These are phyloP conservation scores for Gadopsis marmoratus DNA, from an alignment of 2,797 vertebrate genomes.

Conservation along the genomic window DNA sequence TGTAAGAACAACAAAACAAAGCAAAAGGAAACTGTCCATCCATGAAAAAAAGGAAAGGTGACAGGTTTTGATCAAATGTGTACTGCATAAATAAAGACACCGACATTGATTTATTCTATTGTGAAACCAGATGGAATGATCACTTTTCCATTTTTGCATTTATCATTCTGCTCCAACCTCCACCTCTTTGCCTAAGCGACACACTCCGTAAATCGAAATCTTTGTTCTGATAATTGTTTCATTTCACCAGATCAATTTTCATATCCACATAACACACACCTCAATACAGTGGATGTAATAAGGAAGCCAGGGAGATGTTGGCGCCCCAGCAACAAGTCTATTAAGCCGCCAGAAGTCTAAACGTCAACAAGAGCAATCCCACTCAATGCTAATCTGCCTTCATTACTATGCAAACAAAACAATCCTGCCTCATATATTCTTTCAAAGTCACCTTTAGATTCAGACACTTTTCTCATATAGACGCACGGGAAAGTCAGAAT, in stretches of 20 bases:
- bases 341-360: slow-evolving; percentile 78
- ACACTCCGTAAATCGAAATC: slow-evolving; percentile 66
- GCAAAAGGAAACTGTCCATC: neutral
- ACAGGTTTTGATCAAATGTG: slow-evolving; percentile 39
- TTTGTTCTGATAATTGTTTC: slow-evolving; percentile 78
- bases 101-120: slow-evolving; percentile 46
- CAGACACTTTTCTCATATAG: slow-evolving; percentile 76
- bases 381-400: slow-evolving; percentile 84
- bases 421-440: slow-evolving; percentile 82
- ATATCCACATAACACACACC: slow-evolving; percentile 61
- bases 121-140: slow-evolving; percentile 56
- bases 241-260: slow-evolving; percentile 77
- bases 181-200: slow-evolving; percentile 59
- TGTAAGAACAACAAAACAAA: neutral
- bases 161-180: slow-evolving; percentile 39
- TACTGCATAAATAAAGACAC: slow-evolving; percentile 50
- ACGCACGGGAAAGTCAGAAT: slow-evolving; percentile 60
- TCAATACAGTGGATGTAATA: slow-evolving; percentile 59
- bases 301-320: slow-evolving; percentile 58
- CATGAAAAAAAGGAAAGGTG: neutral
- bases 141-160: slow-evolving; percentile 57
- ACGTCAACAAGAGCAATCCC: slow-evolving; percentile 79
- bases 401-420: slow-evolving; percentile 87
- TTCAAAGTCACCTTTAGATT: slow-evolving; percentile 89
- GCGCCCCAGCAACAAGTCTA: slow-evolving; percentile 77